Evolutionary conservation across 2,888 invertebrate species (phyloP), one percentile per base, ranked within the genome.

Genomic region (Cryptophagus acutangulus): DNA sequence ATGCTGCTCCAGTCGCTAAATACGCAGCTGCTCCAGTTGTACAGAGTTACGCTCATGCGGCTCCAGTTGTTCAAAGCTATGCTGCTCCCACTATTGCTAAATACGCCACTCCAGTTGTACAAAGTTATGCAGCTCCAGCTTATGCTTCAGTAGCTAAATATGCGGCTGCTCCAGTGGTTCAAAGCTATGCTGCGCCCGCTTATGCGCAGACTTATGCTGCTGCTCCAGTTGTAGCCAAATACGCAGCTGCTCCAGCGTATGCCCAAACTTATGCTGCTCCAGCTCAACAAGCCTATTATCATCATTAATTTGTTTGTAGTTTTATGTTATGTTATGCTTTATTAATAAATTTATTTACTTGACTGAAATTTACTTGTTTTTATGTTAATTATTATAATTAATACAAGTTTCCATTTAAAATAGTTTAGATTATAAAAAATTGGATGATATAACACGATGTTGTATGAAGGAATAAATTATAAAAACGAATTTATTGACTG

Each of bases 111-210:
- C 53, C 59, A 45, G 42, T 47, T 10, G 46, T 58, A 28, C 52
- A 64, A 6, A n/a, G n/a, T n/a, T n/a, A n/a, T n/a, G 67, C 67
- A 30, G 55, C 57, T 26, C 50, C 59, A 2, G 71, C 71, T 35
- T 66, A 65, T 36, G 51, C 51, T 15, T 44, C 48, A 12, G 40
- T 45, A 5, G 40, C 46, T 13, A 43, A 45, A 16, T 40, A 46
- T 18, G 46, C 49, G 51, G 38, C 49, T 46, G 53, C 40, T 48
- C 70, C n/a, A 16, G 31, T 16, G 9, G 37, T 29, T 29, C 13
- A 37, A 14, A 16, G 12, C 31, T 3, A 10, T 15, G 67, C 67
- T 2, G 71, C 71, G 41, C 65, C 65, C 31, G 69, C 69, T 38
- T 67, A 49, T 15, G 25, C 38, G 10, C 20, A 20, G 12, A n/a